These are phyloP conservation scores for Sminthurides aquaticus DNA, from an alignment of 2,888 invertebrate genomes.

Conservation along the genomic window DNA sequence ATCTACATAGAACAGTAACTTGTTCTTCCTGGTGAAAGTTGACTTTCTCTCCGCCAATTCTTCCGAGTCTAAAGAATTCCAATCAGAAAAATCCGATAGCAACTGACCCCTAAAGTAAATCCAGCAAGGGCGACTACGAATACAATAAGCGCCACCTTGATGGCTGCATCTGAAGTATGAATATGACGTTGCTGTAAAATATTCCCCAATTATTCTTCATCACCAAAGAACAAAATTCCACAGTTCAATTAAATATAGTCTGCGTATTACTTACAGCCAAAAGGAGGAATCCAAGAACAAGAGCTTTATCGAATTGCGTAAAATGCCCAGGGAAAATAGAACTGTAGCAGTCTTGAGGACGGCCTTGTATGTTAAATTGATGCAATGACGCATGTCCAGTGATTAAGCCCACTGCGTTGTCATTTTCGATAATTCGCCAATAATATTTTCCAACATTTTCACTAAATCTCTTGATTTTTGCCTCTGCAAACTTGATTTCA, in stretches of 20 bases:
- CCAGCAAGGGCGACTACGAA: not conserved
- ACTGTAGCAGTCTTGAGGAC: slow-evolving; percentile 1
- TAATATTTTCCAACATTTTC: not conserved
- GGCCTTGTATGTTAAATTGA: not conserved
- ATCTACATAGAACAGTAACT: too few species aligned
- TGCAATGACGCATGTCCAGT: not conserved
- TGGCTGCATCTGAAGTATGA: not conserved
- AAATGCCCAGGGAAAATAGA: slow-evolving; percentile 1
- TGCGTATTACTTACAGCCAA: not conserved
- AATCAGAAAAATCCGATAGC: not conserved
- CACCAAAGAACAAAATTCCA: not conserved
- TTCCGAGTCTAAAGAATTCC: too few species aligned
- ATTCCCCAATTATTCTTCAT: not conserved
- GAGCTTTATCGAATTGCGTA: slow-evolving; percentile 7
- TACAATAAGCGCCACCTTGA: not conserved
- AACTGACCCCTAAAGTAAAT: not conserved
- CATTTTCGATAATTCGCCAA: not conserved
- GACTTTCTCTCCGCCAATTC: too few species aligned
- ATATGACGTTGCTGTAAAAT: not conserved
- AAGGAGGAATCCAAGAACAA: slow-evolving; percentile 5
- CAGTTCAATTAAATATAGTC: too few species aligned
- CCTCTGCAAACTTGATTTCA: not conserved
- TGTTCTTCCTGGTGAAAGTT: too few species aligned
- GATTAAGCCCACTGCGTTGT: not conserved
- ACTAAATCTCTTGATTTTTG: not conserved